Base-by-base conservation (phyloP, 2,113 vertebrate species). In the Myanophis thanlyinensis region DNA sequence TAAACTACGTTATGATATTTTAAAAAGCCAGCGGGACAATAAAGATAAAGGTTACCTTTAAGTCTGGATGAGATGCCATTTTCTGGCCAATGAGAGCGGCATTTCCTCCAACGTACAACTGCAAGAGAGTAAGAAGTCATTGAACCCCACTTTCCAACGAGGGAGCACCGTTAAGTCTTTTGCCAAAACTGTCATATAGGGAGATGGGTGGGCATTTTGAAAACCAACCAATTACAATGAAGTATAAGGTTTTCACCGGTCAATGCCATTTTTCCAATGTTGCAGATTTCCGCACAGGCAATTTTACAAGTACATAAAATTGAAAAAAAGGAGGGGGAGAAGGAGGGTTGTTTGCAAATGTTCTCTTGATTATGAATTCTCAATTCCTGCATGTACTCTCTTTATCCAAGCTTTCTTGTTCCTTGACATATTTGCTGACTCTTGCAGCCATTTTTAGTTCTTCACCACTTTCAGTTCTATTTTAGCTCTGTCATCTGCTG, bases 11-110 rank as follows among this genome's bases (percentile, higher is more conserved):
- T n/a, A 89, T 2, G 59, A 27, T n/a, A 84, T 25, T 25, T 23
- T 5, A 13, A 25, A 53, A n/a, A 30, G 15, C 27, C 6, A 27
- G 23, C 10, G 30, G 53, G 18, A 89, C 18, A 25, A 46, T 3
- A 62, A 56, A 88, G 67, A 80, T 20, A 40, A 18, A 73, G 3
- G 73, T 10, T 98, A 99, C 99, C 98, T 98, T 98, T 87, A 99
- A 94, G 89, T 99, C 97, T 91, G 98, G 97, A 92, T 99, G 98
- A 67, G 97, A 94, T 0, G 99, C 99, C 3, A 99, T 97, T 97
- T 99, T 99, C 98, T 99, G 99, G 92, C 98, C 98, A 89, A 99
- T 99, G 87, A 99, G 98, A 95, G 99, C 99, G 90, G 99, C 99
- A 30, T 99, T 99, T 94, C 99, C 99, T 96, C 99, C 99, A 23